Conservation (phyloP, 1,140 invertebrate species). For the Drosophila quadrilineata region DNA sequence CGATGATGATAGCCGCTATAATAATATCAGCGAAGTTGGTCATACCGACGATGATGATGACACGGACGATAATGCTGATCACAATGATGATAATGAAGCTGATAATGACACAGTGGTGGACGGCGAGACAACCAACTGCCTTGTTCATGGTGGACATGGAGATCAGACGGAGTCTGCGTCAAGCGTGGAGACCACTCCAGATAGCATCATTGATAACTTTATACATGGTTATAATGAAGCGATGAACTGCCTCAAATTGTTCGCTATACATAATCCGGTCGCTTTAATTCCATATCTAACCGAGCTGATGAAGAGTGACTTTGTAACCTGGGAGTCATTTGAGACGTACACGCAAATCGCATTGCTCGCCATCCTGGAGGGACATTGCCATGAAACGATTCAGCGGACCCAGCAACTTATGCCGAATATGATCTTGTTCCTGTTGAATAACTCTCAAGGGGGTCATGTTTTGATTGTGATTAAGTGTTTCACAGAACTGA, state of each 20-base stretch:
- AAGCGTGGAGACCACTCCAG: background rate
- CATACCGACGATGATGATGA: background rate
- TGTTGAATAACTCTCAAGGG: no score
- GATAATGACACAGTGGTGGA: background rate
- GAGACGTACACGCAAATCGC: constrained; percentile 12
- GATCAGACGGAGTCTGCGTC: constrained; percentile 4
- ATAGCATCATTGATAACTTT: background rate
- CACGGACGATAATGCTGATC: background rate
- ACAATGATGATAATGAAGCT: background rate
- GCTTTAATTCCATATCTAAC: constrained; percentile 1
- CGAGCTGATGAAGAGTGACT: background rate
- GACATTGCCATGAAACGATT: no score
- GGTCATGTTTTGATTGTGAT: no score
- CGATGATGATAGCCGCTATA: background rate
- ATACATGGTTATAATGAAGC: constrained; percentile 9
- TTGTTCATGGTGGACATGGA: constrained; percentile 3
- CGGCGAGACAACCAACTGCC: background rate
- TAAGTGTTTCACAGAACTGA: no score
- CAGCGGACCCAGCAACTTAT: no score
- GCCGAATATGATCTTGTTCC: constrained; percentile 1
- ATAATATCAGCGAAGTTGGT: background rate
- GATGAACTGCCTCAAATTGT: constrained; percentile 2
- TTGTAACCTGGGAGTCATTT: constrained; percentile 2
- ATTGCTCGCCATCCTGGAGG: no score
- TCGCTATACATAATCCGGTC: constrained; percentile 4